Evolutionary conservation across 1,140 invertebrate species (phyloP).

Genomic region (Lutraria rhynchaena): DNA sequence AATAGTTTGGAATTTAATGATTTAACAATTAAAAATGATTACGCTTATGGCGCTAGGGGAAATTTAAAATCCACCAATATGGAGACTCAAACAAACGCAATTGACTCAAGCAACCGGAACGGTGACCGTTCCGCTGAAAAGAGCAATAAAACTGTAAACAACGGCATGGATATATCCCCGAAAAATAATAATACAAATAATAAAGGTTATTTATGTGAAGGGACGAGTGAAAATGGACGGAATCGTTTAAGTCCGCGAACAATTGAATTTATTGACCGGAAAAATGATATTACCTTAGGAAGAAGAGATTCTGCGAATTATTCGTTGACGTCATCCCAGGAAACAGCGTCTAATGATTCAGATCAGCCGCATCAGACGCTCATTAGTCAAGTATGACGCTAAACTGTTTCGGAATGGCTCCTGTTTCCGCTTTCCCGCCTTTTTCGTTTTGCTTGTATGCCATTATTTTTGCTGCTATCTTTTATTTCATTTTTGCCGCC

Average conservation of each 20-base stretch:
- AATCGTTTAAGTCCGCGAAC: conserved; percentile 34
- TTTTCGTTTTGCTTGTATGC: conserved; percentile 12
- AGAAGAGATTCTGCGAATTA: conserved; percentile 75
- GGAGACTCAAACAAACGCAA: conserved; percentile 35
- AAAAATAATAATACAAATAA: conserved; percentile 47
- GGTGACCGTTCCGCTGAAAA: background rate
- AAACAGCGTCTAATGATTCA: conserved; percentile 74
- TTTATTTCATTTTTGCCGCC: no score
- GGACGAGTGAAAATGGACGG: conserved; percentile 13
- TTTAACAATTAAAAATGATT: conserved; percentile 46
- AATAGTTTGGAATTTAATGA: conserved; percentile 46
- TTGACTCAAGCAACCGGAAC: background rate
- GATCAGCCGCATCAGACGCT: conserved; percentile 69
- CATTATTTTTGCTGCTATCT: no score
- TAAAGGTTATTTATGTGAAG: conserved; percentile 24
- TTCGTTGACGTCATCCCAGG: conserved; percentile 74
- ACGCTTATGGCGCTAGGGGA: conserved; percentile 30
- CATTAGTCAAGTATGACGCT: conserved; percentile 73
- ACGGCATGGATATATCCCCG: conserved; percentile 10
- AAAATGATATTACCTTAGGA: conserved; percentile 55
- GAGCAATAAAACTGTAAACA: background rate
- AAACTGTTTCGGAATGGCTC: background rate
- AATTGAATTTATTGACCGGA: conserved; percentile 51
- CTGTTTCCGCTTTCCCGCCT: background rate
- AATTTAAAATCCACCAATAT: conserved; percentile 52